These are phyloP conservation scores for Polyergus mexicanus DNA, from an alignment of 1,140 invertebrate genomes.

Conservation along the genomic window DNA sequence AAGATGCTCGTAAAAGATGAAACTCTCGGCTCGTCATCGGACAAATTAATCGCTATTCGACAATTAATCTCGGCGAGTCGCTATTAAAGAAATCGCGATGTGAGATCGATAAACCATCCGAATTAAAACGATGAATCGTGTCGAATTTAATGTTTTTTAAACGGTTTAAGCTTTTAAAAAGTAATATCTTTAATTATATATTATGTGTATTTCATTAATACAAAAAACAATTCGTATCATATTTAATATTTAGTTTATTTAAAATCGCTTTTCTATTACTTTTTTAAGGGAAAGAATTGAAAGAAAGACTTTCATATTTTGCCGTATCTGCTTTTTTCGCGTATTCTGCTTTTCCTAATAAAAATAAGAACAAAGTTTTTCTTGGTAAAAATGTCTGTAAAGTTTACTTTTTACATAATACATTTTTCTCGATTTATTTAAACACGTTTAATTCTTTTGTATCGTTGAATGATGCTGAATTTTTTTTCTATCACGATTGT, in stretches of 20 bases:
- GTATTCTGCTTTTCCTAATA: too few species aligned
- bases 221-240: not conserved
- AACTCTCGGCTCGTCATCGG: conserved; percentile 45
- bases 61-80: conserved; percentile 22
- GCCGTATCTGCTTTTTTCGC: too few species aligned
- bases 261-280: not conserved
- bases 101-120: conserved; percentile 24
- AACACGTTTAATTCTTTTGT: not conserved
- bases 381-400: not conserved
- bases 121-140: conserved; percentile 16
- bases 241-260: not conserved
- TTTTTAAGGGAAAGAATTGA: not conserved
- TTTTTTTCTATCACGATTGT: not conserved
- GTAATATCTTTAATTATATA: not conserved
- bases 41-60: conserved; percentile 51
- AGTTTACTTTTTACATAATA: not conserved
- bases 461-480: not conserved
- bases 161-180: not conserved
- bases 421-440: not conserved
- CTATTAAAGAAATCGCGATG: conserved; percentile 38
- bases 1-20: conserved; percentile 60
- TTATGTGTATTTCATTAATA: not conserved
- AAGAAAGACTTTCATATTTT: not conserved
- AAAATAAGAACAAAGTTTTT: not conserved
- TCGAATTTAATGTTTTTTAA: not conserved